Conservation (phyloP, 2,797 vertebrate species). For the Schizopygopsis malacanthus region DNA sequence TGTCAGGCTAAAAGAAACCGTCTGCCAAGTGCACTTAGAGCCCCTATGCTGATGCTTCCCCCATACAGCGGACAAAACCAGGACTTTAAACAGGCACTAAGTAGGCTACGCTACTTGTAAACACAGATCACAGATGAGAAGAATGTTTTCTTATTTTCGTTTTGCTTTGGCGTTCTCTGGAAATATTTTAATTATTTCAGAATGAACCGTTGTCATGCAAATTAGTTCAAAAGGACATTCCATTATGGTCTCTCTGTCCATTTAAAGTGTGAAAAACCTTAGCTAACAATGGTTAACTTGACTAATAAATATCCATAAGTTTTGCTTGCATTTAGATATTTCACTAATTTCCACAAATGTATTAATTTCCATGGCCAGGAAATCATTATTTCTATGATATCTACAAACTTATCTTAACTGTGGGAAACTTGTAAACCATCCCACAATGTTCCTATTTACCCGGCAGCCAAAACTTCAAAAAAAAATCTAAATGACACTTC, state of each 20-base stretch:
- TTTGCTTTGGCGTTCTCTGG: constrained; percentile 62
- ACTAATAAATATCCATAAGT: background rate
- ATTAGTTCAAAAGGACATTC: constrained; percentile 71
- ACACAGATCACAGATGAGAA: constrained; percentile 53
- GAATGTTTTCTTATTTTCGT: constrained; percentile 69
- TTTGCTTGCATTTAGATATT: background rate
- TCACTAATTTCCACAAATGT: background rate
- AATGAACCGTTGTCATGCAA: constrained; percentile 77
- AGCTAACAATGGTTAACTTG: constrained; percentile 48
- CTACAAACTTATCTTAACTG: background rate
- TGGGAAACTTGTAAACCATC: background rate
- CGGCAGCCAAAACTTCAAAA: background rate
- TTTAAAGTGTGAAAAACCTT: constrained; percentile 67
- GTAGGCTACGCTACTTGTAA: background rate
- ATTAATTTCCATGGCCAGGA: background rate
- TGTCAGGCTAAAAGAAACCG: constrained; percentile 73
- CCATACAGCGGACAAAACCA: constrained; percentile 63
- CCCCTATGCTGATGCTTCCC: constrained; percentile 75
- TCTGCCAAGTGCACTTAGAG: constrained; percentile 77
- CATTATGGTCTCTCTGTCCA: constrained; percentile 76
- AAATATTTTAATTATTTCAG: constrained; percentile 76
- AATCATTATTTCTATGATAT: background rate
- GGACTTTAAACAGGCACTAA: constrained; percentile 50
- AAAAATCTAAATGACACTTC: background rate
- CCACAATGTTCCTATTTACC: background rate